Base-by-base conservation (phyloP, 2,888 invertebrate genomes). In the Pyrochroa serraticornis region DNA sequence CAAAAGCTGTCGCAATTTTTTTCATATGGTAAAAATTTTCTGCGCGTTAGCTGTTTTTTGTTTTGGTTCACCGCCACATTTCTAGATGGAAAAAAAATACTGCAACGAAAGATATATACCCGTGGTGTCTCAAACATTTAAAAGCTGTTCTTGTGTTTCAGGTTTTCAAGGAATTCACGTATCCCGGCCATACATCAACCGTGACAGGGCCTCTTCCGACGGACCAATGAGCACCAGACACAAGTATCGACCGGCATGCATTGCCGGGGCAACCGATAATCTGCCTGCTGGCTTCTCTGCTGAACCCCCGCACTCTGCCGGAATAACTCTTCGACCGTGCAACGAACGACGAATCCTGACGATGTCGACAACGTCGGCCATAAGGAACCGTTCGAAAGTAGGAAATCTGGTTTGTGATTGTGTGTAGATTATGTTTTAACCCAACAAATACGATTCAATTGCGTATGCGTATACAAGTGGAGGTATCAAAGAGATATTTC, bases 181-280 rank as follows among this genome's bases (percentile, higher is more conserved):
- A 41, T 61, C 57, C 57, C 52, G 57, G 56, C 57, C 69, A 65
- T 71, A 68, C 63, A 71, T 71, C 71, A 71, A 64, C 57, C 60
- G 57, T 73, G 70, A 71, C 70, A 71, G 65, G 52, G 67, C 60
- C 64, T 61, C 60, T 51, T 53, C 63, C 69, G 68, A 55, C 67
- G 70, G 69, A 71, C 75, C 75, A 75, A 75, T 75, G 71, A 71
- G 73, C 67, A 65, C 57, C 62, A 61, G 60, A 62, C 66, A 59
- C 68, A 59, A 55, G 66, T 75, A 75, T 75, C 73, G 74, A 75
- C 73, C 74, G 62, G 57, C 58, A 52, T 68, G 68, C 69, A 74
- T 72, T 66, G 65, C 70, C 72, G 62, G 58, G 73, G 73, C 69
- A 72, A 69, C 69, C 61, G 63, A 52, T 65, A 65, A 66, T 62